These are phyloP conservation scores for Stegophylla sp. DNA, from an alignment of 2,888 invertebrate genomes.

Conservation along the genomic window DNA sequence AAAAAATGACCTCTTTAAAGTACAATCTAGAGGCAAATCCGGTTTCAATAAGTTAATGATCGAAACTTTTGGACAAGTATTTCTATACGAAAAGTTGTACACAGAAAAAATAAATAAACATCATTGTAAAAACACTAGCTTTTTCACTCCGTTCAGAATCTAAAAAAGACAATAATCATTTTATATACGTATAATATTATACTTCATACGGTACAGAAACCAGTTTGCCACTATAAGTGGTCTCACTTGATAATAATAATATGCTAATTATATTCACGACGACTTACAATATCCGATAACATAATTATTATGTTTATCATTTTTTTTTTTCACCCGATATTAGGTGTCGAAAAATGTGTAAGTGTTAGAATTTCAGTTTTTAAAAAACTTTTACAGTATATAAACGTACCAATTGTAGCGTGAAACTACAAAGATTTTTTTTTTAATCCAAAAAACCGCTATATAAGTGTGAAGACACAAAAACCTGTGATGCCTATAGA, in stretches of 20 bases:
- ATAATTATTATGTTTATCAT: slow-evolving; percentile 18
- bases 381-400: neutral
- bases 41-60: no score
- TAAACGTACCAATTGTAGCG: neutral
- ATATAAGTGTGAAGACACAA: no score
- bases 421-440: neutral
- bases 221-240: slow-evolving; percentile 25
- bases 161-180: slow-evolving; percentile 12
- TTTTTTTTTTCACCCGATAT: slow-evolving; percentile 7
- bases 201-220: slow-evolving; percentile 3
- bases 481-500: no score
- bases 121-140: neutral
- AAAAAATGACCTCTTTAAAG: no score
- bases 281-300: slow-evolving; percentile 34
- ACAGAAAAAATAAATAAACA: no score
- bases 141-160: neutral
- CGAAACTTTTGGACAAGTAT: no score
- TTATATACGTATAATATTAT: no score
- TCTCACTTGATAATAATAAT: no score
- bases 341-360: slow-evolving; percentile 19
- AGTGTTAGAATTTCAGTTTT: slow-evolving; percentile 15
- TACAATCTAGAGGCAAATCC: no score
- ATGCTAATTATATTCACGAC: slow-evolving; percentile 21
- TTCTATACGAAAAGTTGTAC: no score
- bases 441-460: no score